These are phyloP conservation scores for Phainopepla nitens DNA, from an alignment of 2,113 vertebrate species.

Conservation along the genomic window DNA sequence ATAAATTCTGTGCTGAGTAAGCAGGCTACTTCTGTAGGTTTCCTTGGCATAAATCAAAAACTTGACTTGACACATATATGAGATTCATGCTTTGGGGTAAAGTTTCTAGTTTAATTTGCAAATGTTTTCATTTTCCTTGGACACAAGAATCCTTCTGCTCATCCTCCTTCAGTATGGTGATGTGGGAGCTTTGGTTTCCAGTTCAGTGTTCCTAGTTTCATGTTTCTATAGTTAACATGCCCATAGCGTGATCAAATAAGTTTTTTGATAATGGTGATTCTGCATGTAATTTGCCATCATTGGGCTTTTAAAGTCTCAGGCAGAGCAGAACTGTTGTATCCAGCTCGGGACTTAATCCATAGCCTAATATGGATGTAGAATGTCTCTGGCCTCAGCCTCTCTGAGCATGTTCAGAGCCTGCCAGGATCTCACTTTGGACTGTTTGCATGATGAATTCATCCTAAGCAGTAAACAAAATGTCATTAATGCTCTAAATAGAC, in stretches of 20 bases:
- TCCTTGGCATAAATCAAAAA: not conserved
- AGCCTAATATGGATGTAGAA: constrained; percentile 80
- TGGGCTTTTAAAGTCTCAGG: constrained; percentile 15
- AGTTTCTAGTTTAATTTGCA: not conserved
- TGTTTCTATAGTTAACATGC: not conserved
- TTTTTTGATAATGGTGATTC: not conserved
- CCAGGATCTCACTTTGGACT: constrained; percentile 64
- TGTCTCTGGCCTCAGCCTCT: constrained; percentile 59
- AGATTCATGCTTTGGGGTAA: not conserved
- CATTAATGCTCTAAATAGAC: constrained; percentile 53
- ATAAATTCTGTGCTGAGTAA: constrained; percentile 13
- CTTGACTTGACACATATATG: not conserved
- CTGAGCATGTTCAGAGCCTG: constrained; percentile 17
- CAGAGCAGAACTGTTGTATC: constrained; percentile 27
- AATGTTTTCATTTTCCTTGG: not conserved
- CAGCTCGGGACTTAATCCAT: constrained; percentile 45
- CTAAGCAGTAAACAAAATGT: constrained; percentile 68
- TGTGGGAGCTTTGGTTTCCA: not conserved
- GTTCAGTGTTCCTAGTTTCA: not conserved
- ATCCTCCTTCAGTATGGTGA: not conserved
- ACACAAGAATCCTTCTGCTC: not conserved
- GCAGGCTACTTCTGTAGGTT: not conserved
- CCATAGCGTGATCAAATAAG: not conserved
- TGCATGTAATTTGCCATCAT: not conserved
- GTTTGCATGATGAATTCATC: constrained; percentile 62